Evolutionary conservation across 2,113 vertebrate genomes (phyloP).

Genomic region (Acanthochromis polyacanthus): DNA sequence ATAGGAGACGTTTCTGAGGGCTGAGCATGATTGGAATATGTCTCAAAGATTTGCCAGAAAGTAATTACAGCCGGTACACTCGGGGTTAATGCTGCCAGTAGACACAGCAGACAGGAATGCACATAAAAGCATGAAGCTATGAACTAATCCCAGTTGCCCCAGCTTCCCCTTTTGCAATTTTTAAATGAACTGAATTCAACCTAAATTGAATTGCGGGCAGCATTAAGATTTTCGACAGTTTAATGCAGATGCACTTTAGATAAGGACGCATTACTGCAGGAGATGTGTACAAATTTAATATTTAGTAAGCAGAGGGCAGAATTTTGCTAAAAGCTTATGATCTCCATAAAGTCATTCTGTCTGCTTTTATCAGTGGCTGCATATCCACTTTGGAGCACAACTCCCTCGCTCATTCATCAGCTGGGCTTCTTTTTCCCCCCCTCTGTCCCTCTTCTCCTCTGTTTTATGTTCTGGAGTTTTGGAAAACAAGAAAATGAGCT

Average conservation of each 20-base stretch:
- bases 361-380: slow-evolving; percentile 21
- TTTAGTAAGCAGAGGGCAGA: slow-evolving; percentile 12
- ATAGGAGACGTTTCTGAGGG: background rate
- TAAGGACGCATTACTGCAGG: slow-evolving; percentile 23
- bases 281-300: slow-evolving; percentile 24
- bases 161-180: background rate
- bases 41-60: background rate
- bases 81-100: background rate
- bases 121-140: background rate
- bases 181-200: slow-evolving; percentile 2
- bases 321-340: slow-evolving; percentile 43
- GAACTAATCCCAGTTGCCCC: background rate
- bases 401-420: slow-evolving; percentile 34
- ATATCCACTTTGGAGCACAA: slow-evolving; percentile 5
- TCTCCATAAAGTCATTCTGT: slow-evolving; percentile 32
- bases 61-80: background rate
- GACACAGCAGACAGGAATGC: background rate
- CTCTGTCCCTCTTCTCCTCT: slow-evolving; percentile 1
- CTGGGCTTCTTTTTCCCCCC: background rate
- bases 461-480: background rate
- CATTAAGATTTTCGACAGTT: slow-evolving; percentile 16
- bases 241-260: slow-evolving; percentile 34
- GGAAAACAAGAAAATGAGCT: background rate
- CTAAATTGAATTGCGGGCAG: slow-evolving; percentile 9
- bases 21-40: background rate